A percentile compares a stretch with the other conserved stretches of the same genome.
These are phyloP conservation scores for Papilio machaon DNA, from an alignment of 1,140 invertebrate genomes.

Conservation along the genomic window DNA sequence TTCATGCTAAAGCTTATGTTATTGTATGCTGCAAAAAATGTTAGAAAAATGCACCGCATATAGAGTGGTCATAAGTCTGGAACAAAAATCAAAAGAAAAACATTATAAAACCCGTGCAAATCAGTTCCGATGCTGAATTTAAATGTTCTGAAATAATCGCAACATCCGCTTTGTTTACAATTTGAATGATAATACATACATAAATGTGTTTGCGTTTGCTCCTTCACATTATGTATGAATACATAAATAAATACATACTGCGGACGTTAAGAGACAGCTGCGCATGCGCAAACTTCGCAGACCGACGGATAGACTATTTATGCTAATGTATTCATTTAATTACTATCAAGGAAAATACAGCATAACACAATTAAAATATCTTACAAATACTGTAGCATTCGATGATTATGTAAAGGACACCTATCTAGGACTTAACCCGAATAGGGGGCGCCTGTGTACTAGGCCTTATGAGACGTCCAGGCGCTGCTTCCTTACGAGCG, in stretches of 20 bases:
- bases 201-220: slow-evolving; percentile 12
- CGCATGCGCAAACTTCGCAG: background rate
- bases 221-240: background rate
- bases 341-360: background rate
- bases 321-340: slow-evolving; percentile 15
- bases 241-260: slow-evolving; percentile 14
- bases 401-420: background rate
- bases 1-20: background rate
- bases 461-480: too few species aligned
- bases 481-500: too few species aligned
- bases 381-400: background rate
- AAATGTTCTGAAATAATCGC: slow-evolving; percentile 27
- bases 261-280: background rate
- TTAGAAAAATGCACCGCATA: background rate
- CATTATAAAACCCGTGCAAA: slow-evolving; percentile 1
- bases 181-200: slow-evolving; percentile 22
- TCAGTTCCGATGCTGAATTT: background rate
- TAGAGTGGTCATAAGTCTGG: background rate
- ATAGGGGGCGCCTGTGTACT: too few species aligned
- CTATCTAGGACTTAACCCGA: too few species aligned
- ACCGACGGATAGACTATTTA: slow-evolving; percentile 9
- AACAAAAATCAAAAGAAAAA: background rate
- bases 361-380: background rate
- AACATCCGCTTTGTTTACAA: slow-evolving; percentile 19
- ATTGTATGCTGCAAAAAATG: background rate